Percentiles rank a stretch among this genome's conserved stretches.
phyloP scores from a whole-genome alignment of 2,888 invertebrate species.

The Pasiphila rectangulata region DNA sequence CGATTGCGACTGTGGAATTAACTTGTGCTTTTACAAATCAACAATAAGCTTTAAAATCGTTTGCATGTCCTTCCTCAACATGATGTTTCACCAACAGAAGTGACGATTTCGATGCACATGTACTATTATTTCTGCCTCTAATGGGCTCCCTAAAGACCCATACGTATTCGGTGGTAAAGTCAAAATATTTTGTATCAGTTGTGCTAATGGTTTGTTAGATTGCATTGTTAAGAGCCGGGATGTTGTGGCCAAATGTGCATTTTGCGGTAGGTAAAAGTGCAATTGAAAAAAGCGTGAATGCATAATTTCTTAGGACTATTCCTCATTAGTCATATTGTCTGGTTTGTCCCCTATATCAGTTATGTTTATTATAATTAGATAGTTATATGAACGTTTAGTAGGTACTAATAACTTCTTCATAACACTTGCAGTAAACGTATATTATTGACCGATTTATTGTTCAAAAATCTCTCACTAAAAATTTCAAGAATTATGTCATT shows the following conservation, averaged over 20 bases:
- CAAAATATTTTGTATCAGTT: slow-evolving; percentile 79
- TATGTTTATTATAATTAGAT: too few species aligned
- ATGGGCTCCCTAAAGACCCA: slow-evolving; percentile 70
- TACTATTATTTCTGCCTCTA: slow-evolving; percentile 33
- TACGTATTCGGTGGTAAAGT: slow-evolving; percentile 69
- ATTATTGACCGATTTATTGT: too few species aligned
- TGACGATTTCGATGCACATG: not conserved
- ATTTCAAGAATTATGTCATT: too few species aligned
- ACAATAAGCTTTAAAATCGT: not conserved
- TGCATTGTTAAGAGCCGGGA: slow-evolving; percentile 63
- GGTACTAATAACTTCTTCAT: too few species aligned
- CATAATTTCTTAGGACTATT: not conserved
- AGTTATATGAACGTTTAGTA: too few species aligned
- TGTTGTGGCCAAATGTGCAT: slow-evolving; percentile 65
- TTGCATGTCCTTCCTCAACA: not conserved
- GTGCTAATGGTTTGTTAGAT: slow-evolving; percentile 74
- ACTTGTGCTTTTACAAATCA: not conserved
- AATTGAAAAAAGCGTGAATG: slow-evolving; percentile 6
- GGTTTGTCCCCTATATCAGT: too few species aligned
- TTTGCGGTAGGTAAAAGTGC: slow-evolving; percentile 20
- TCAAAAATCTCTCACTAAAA: too few species aligned
- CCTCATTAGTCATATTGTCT: not conserved
- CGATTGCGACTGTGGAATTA: not conserved
- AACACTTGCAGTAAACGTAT: too few species aligned
- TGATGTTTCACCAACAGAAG: not conserved